Conservation (phyloP, 1,140 invertebrate genomes). For the Bombus consobrinus region DNA sequence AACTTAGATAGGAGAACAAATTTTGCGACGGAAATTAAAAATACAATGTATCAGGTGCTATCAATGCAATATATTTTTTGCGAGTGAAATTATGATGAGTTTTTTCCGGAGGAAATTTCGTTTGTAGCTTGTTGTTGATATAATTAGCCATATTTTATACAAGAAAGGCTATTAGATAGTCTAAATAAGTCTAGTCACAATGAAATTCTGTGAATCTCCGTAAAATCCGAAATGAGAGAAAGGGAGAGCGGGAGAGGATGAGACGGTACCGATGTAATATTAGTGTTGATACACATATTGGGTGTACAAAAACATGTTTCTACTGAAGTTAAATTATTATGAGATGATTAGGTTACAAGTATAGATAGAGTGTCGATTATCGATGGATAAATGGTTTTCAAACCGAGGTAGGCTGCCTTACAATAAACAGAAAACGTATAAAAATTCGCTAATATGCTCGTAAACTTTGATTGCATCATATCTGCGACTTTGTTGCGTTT, state of each 20-base stretch:
- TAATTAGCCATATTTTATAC: constrained; percentile 42
- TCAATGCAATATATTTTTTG: constrained; percentile 54
- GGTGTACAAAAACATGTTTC: constrained; percentile 49
- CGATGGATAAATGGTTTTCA: constrained; percentile 31
- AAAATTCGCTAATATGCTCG: constrained; percentile 1
- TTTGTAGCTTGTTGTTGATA: constrained; percentile 27
- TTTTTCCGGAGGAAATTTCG: constrained; percentile 19
- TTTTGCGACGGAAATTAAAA: constrained; percentile 9
- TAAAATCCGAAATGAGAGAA: constrained; percentile 11
- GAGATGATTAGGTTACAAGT: constrained; percentile 38
- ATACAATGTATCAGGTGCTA: constrained; percentile 43
- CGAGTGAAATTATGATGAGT: constrained; percentile 20
- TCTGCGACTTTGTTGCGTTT: background rate
- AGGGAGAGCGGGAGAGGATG: too few relatives aligned
- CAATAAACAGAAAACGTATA: constrained; percentile 51
- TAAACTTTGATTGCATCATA: constrained; percentile 32
- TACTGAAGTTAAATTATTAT: constrained; percentile 45
- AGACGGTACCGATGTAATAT: constrained; percentile 20
- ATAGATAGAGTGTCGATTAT: constrained; percentile 46
- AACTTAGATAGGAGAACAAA: constrained; percentile 30
- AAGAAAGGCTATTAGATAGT: constrained; percentile 23
- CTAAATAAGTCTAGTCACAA: constrained; percentile 41
- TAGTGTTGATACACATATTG: constrained; percentile 48
- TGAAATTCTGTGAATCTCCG: constrained; percentile 8
- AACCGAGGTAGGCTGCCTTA: constrained; percentile 63